Evolutionary conservation across 2,888 invertebrate species (phyloP).

Genomic region (Tipula unca): DNA sequence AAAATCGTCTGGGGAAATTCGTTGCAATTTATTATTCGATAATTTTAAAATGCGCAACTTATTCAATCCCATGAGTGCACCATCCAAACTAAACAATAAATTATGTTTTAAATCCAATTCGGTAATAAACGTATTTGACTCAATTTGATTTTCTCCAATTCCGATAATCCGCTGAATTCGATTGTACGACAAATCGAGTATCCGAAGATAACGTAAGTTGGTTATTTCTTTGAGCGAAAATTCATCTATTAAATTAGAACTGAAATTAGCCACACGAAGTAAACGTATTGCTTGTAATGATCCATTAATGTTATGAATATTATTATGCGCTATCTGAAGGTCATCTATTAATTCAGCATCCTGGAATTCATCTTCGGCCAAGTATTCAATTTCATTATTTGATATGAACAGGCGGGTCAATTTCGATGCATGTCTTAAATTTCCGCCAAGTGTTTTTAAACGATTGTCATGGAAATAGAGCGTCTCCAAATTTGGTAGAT

Average conservation of each 20-base stretch:
- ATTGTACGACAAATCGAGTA: conserved; percentile 70
- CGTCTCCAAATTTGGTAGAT: conserved; percentile 58
- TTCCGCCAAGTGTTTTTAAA: conserved; percentile 60
- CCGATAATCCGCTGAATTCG: conserved; percentile 58
- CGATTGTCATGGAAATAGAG: conserved; percentile 66
- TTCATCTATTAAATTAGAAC: conserved; percentile 63
- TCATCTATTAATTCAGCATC: conserved; percentile 61
- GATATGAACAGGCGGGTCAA: conserved; percentile 59
- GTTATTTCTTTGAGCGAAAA: conserved; percentile 74
- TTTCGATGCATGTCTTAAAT: conserved; percentile 57
- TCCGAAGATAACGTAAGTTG: conserved; percentile 59
- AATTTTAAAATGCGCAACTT: conserved; percentile 64
- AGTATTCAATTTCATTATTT: conserved; percentile 64
- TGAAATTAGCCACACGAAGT: conserved; percentile 61
- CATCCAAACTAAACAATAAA: conserved; percentile 58
- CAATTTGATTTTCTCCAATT: conserved; percentile 65
- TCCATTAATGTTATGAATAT: conserved; percentile 60
- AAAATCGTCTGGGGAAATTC: conserved; percentile 67
- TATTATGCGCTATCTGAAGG: conserved; percentile 64
- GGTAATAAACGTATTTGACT: conserved; percentile 61
- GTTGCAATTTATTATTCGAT: conserved; percentile 64
- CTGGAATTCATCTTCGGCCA: conserved; percentile 68
- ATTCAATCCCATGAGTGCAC: conserved; percentile 65
- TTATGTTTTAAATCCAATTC: conserved; percentile 70
- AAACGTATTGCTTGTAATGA: conserved; percentile 61